Evolutionary conservation across 1,140 invertebrate species (phyloP).

Genomic region (Frieseomelitta varia): DNA sequence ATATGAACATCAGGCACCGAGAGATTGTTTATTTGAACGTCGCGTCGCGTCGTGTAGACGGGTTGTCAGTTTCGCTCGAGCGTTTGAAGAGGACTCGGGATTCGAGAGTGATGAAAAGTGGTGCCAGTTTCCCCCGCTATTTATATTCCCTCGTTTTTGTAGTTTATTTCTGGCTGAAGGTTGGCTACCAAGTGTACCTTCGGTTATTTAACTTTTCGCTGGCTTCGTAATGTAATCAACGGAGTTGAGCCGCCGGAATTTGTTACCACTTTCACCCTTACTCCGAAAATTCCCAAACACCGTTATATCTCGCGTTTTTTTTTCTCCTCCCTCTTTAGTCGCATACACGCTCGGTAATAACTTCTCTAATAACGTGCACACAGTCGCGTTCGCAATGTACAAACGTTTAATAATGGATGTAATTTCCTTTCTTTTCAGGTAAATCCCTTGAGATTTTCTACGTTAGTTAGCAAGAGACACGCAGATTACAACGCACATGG

Average conservation of each 20-base stretch:
- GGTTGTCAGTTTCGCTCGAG: background rate
- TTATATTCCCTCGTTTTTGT: slow-evolving; percentile 24
- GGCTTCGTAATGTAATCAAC: background rate
- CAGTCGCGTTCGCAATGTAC: background rate
- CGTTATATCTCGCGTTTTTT: too few species aligned
- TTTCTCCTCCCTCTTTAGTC: too few species aligned
- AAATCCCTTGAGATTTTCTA: background rate
- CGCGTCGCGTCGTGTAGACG: background rate
- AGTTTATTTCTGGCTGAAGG: slow-evolving; percentile 4
- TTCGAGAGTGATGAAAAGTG: slow-evolving; percentile 31
- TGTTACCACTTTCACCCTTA: slow-evolving; percentile 3
- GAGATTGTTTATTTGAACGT: slow-evolving; percentile 38
- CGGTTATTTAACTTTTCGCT: background rate
- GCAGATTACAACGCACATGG: slow-evolving; percentile 13
- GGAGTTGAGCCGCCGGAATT: background rate
- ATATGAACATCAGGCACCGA: slow-evolving; percentile 5
- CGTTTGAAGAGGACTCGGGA: slow-evolving; percentile 26
- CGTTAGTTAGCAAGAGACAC: background rate
- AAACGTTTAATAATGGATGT: background rate
- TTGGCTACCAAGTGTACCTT: slow-evolving; percentile 1
- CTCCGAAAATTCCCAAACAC: background rate
- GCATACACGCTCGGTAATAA: background rate
- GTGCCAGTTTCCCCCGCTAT: slow-evolving; percentile 9
- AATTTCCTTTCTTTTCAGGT: slow-evolving; percentile 17
- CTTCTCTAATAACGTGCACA: background rate